Evolutionary conservation across 2,888 invertebrate genomes (phyloP), one percentile per base, ranked within the genome.

Genomic region (Holacanthella duospinosa): DNA sequence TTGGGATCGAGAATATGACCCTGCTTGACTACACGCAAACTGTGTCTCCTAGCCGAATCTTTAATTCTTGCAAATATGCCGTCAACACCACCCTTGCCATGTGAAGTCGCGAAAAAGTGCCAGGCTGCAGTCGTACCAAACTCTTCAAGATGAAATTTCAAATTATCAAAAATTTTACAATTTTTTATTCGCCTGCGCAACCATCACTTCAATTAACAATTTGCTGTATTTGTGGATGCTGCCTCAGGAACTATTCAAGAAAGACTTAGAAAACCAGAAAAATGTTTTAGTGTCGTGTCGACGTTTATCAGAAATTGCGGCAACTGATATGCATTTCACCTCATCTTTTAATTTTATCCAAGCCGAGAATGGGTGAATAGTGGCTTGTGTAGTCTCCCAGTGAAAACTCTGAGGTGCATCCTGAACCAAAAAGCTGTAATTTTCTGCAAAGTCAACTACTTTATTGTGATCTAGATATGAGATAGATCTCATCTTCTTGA

Each of bases 401-500:
- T n/a, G n/a, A n/a, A n/a, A n/a, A n/a, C n/a, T n/a, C n/a, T n/a
- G n/a, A n/a, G n/a, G 64, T 19, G 67, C 69, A 66, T 71, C 70
- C 58, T 73, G 71, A 19, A 73, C 43, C 6, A 70, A 29, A 44
- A 63, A 63, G 28, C 59, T 58, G 48, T 68, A 71, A 61, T 71
- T 71, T 63, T 74, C 72, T 12, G 67, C 68, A 66, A 74, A 72
- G 62, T 74, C 70, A 19, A 64, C 56, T n/a, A n/a, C n/a, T n/a
- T n/a, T n/a, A n/a, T n/a, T n/a, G n/a, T n/a, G n/a, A n/a, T 43
- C 12, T 43, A 43, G n/a, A 12, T 24, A 27, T 25, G 56, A 36
- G 28, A 25, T 21, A 1, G 24, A 2, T 29, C 59, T 66, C 27
- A 48, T 6, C 4, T 26, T 21, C 21, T 60, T 48, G 2, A 64